Evolutionary conservation across 92 coral and sea anemone species (phyloP), one percentile per base, ranked within the genome.

Genomic region (Anthopleura xanthogrammica): DNA sequence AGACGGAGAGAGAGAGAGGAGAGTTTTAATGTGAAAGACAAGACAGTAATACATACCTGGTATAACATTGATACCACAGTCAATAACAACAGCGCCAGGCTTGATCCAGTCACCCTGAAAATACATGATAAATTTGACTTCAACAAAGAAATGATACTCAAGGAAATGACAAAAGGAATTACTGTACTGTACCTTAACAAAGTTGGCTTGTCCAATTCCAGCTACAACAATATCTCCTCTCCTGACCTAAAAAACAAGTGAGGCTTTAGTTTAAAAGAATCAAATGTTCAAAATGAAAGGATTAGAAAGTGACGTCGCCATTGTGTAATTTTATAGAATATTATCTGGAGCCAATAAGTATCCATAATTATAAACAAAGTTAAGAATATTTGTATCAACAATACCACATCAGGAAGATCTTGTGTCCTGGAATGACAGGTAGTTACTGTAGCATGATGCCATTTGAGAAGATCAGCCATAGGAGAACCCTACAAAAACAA

Each of bases 371-470:
- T 10, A 7, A 54, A 11, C 58, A 17, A 77, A 41, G 17, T 43
- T 4, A 43, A 22, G 24, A 22, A 9, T 57, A 52, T 36, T 23
- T 50, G 66, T 54, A 11, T 5, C 12, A 20, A 19, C 65, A 93
- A 78, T 86, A 96, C 99, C 90, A 94, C 98, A 41, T 87, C 92
- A 9, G 97, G 90, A 70, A 94, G 90, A 60, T 96, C 92, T 83
- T 87, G 92, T 14, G 99, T 96, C 83, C 88, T 96, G 41, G 99
- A 96, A 83, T 96, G 99, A 77, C 99, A 96, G 20, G 97, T 95
- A 41, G 99, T 96, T 41, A 96, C 99, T 0, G 99, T 96, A 7
- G 99, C 99, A 88, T 96, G 91, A 73, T 96, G 97, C 98, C 98
- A 96, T 60, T 95, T 96, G 40, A 96, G 93, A 48, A 96, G 86